Evolutionary conservation across 2,888 invertebrate genomes (phyloP).

Genomic region (Drosophila glabriapex): DNA sequence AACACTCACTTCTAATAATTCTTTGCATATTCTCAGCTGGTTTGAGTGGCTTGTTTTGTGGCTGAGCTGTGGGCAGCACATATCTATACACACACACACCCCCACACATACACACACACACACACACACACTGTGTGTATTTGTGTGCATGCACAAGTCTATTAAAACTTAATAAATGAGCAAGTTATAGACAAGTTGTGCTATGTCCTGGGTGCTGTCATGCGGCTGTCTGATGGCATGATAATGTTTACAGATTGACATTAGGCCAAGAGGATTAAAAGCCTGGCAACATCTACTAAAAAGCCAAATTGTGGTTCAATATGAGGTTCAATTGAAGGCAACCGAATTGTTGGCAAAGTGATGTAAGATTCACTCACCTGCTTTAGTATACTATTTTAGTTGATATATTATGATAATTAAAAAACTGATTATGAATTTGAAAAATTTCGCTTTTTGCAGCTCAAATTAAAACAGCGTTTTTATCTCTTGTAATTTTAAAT

Average conservation of each 20-base stretch:
- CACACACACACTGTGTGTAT: background rate
- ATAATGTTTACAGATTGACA: conserved; percentile 49
- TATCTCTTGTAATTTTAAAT: background rate
- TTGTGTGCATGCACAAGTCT: conserved; percentile 46
- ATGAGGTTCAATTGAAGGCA: background rate
- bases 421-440: background rate
- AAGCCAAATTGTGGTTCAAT: conserved; percentile 8
- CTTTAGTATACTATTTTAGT: background rate
- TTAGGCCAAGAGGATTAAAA: conserved; percentile 30
- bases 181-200: conserved; percentile 53
- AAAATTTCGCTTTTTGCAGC: background rate
- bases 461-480: background rate
- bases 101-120: background rate
- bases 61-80: conserved; percentile 24
- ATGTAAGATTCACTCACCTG: background rate
- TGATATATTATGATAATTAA: background rate
- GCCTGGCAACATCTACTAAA: background rate
- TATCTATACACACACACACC: background rate
- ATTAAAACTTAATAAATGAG: conserved; percentile 76
- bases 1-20: conserved; percentile 59
- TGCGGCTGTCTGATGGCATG: conserved; percentile 36
- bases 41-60: conserved; percentile 60
- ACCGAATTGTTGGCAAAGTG: background rate
- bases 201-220: conserved; percentile 27
- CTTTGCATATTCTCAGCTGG: conserved; percentile 69